A percentile compares a stretch with the other conserved stretches of the same genome.
Evolutionary conservation across 2,797 vertebrate genomes (phyloP).

Genomic region (Pelobates cultripes): DNA sequence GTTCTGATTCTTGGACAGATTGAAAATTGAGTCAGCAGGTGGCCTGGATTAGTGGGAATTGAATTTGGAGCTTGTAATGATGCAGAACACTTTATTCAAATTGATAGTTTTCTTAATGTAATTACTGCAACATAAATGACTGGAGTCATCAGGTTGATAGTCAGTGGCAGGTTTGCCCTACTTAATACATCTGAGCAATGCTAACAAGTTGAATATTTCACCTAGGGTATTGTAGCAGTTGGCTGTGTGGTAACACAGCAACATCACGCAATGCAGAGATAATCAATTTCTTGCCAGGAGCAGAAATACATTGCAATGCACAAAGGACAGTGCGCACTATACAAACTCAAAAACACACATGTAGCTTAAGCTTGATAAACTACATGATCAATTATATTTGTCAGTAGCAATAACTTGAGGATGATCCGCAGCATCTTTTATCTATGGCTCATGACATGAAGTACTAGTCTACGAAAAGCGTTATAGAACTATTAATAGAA

Average conservation of each 20-base stretch:
- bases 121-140: slow-evolving; percentile 49
- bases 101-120: slow-evolving; percentile 53
- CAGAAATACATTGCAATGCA: background rate
- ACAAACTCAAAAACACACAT: background rate
- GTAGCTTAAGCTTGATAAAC: too few species aligned
- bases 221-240: background rate
- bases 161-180: slow-evolving; percentile 29
- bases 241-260: background rate
- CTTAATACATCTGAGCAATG: slow-evolving; percentile 22
- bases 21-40: slow-evolving; percentile 56
- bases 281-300: slow-evolving; percentile 4
- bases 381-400: too few species aligned
- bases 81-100: slow-evolving; percentile 55
- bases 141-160: slow-evolving; percentile 29
- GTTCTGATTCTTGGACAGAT: slow-evolving; percentile 50
- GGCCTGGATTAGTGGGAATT: slow-evolving; percentile 54
- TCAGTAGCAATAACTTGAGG: too few species aligned
- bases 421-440: too few species aligned
- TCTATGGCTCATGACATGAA: too few species aligned
- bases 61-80: slow-evolving; percentile 55
- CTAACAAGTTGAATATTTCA: slow-evolving; percentile 31
- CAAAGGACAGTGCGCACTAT: too few species aligned
- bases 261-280: slow-evolving; percentile 6
- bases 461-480: too few species aligned
- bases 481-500: too few species aligned